phyloP scores from a whole-genome alignment of 2,797 vertebrate species.

The Xiphorhynchus erythropygius region DNA sequence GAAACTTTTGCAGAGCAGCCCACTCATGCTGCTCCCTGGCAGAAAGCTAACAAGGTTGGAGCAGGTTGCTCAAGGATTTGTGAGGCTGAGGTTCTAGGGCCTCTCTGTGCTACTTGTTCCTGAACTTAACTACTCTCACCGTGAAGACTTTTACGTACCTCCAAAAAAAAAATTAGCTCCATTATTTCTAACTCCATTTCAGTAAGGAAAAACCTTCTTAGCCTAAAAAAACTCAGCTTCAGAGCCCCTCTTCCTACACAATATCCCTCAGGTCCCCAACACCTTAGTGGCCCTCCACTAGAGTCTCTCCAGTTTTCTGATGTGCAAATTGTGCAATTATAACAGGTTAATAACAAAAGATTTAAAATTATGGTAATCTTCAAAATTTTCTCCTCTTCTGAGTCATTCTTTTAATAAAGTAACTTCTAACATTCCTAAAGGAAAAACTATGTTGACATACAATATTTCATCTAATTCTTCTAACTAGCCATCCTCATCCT shows the following conservation, averaged over 20 bases:
- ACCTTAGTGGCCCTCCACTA: background rate
- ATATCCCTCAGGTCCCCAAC: background rate
- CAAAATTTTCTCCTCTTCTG: background rate
- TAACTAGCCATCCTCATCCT: background rate
- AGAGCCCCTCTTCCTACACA: background rate
- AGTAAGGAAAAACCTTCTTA: background rate
- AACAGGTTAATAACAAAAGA: background rate
- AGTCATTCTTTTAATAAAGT: background rate
- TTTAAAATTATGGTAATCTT: background rate
- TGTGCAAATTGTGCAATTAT: background rate
- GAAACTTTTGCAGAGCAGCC: background rate
- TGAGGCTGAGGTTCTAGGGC: background rate
- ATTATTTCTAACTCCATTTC: background rate
- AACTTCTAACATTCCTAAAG: background rate
- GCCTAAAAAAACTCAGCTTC: background rate
- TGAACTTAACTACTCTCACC: background rate
- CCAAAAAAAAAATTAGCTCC: background rate
- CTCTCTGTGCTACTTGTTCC: background rate
- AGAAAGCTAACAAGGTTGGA: background rate
- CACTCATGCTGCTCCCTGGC: background rate
- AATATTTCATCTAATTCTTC: background rate
- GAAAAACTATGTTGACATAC: background rate
- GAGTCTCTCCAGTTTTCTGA: background rate
- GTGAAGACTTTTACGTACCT: background rate
- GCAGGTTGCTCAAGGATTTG: background rate